Conservation (phyloP, 2,888 invertebrate genomes). For the Tachina lurida region DNA sequence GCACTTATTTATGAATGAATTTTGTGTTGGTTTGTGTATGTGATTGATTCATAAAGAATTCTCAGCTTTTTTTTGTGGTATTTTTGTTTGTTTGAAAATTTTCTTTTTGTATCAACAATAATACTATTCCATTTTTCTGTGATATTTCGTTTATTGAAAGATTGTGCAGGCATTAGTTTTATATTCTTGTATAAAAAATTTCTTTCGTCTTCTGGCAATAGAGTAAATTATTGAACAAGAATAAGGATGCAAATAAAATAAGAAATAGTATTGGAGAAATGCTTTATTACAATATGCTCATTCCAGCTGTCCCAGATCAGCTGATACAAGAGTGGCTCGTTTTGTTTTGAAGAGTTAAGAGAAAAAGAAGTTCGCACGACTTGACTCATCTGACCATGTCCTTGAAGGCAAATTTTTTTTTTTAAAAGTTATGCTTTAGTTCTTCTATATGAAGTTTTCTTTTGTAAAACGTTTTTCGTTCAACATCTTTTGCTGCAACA, state of each 20-base stretch:
- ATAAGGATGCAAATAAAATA: too few species aligned
- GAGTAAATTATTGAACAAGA: neutral
- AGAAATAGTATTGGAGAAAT: too few species aligned
- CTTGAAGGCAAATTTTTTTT: neutral
- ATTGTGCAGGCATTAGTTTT: neutral
- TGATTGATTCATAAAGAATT: neutral
- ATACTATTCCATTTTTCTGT: neutral
- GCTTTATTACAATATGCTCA: too few species aligned
- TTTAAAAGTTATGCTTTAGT: neutral
- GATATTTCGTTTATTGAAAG: neutral
- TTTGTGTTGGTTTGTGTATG: neutral
- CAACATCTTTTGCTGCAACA: neutral
- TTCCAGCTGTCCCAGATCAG: too few species aligned
- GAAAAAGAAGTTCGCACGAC: too few species aligned
- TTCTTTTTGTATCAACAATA: constrained; percentile 36
- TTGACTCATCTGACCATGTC: neutral
- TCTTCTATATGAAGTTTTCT: neutral
- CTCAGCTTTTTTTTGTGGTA: constrained; percentile 24
- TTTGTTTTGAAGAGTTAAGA: too few species aligned
- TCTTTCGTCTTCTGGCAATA: neutral
- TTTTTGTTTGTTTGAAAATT: neutral
- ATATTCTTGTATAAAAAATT: neutral
- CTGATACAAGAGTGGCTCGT: too few species aligned
- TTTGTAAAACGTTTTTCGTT: neutral
- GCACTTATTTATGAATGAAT: constrained; percentile 20